Base-by-base conservation (phyloP, 1,140 invertebrate genomes). In the Halesus radiatus region DNA sequence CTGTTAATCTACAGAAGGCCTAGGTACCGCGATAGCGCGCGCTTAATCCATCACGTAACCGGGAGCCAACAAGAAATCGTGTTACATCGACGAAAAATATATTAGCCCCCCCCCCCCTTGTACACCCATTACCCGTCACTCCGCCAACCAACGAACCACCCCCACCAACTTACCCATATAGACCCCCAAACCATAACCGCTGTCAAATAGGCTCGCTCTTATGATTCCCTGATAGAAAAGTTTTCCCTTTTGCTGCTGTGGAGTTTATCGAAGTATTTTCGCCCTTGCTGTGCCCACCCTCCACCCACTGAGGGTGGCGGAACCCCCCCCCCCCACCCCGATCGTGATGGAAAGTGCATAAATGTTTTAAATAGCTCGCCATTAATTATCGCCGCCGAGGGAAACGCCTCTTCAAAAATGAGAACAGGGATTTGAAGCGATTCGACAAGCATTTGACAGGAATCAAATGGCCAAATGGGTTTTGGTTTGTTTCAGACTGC, bases 11-110 rank as follows among this genome's bases (percentile, higher is more conserved):
- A 54, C 54, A 37, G 66, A 32, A 29, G 53, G 52, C 68, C 53
- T 45, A 86, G 86, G 60, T 58, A 79, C 68, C 62, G 16, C 22
- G 23, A 16, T 62, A 58, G 75, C 26, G 72, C 81, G 73, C 45
- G 85, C 87, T 89, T 90, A 90, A 90, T 90, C 89, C 88, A 88
- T 90, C 89, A 90, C 89, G 89, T 89, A 90, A 81, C 89, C 87
- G 85, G 87, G 86, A 88, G 86, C 87, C 88, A 86, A 86, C 89
- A 88, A 88, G 88, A 90, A 90, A 90, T 89, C 89, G 89, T 89
- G 89, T 83, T 79, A 83, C 79, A 83, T 83, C 88, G 89, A 90
- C 89, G 89, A 90, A 89, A 90, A 90, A 90, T 90, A 88, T 90
- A 90, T 90, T 89, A 87, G 58, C 37, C 76, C 70, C n/a, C 74